Evolutionary conservation across 1,140 invertebrate species (phyloP), one percentile per base, ranked within the genome.

Genomic region (Amphibalanus amphitrite): DNA sequence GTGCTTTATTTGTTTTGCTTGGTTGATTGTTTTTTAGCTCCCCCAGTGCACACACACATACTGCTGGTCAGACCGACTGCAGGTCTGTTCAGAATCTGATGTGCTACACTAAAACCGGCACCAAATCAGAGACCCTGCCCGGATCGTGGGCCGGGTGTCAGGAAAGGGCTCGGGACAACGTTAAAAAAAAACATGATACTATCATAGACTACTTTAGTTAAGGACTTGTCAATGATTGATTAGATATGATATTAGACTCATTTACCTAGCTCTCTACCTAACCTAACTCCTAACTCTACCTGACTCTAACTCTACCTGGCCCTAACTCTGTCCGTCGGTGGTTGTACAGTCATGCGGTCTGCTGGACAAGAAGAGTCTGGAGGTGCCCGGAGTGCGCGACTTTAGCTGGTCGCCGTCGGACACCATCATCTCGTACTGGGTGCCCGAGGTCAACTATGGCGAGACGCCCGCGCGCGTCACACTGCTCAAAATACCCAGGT

Each of bases 391-490:
- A 59, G 92, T 97, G 69, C 86, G 90, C 75, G 94, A 97, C 78
- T 99, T 99, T 80, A 90, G 89, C 75, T 99, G 96, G 96, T 98
- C 95, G 25, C 96, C 97, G 0, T 93, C 93, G 20, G 93, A 98
- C 77, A 97, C 97, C 78, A 85, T 94, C 33, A 85, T 99, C 38
- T 95, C 95, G 8, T 98, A 97, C 79, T 99, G 96, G 95, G 92
- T 97, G n/a, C 92, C 93, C 26, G 97, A 98, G 82, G 91, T 97
- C 77, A 93, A 94, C 79, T 91, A 86, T 79, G 92, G 69, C 33
- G 73, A 73, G 65, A 73, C 95, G 8, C 91, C 91, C 40, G 90
- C 91, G 20, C 83, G 90, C 76, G 91, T 93, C 6, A 92, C 89
- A 0, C 83, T 94, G 0, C 82, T 92, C 64, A 90, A 93, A 82